These are phyloP conservation scores for Miichthys miiuy DNA, from an alignment of 2,797 vertebrate genomes.

Conservation along the genomic window DNA sequence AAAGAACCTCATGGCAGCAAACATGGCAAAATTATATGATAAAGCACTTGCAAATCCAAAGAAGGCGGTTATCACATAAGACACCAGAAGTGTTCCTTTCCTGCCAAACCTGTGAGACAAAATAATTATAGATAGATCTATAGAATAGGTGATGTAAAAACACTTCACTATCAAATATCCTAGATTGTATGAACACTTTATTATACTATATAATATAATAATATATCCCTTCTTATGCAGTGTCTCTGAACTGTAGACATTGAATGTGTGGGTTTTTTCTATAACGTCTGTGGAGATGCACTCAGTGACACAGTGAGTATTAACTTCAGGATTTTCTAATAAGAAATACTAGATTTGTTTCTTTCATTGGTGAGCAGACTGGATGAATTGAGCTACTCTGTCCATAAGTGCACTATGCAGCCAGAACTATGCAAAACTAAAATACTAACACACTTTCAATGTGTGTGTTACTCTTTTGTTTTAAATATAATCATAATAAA, in stretches of 20 bases:
- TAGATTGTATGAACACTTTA: background rate
- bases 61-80: slow-evolving; percentile 56
- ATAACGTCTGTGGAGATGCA: background rate
- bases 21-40: slow-evolving; percentile 70
- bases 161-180: background rate
- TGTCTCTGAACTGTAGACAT: background rate
- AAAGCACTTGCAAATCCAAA: slow-evolving; percentile 78
- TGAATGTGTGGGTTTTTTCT: background rate
- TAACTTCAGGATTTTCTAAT: background rate
- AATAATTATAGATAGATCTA: background rate
- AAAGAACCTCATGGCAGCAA: slow-evolving; percentile 78
- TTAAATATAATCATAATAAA: too few relatives aligned
- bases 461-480: too few relatives aligned
- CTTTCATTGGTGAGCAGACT: background rate
- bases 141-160: background rate
- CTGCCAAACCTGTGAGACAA: slow-evolving; percentile 77
- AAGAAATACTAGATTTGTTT: background rate
- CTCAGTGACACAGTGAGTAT: background rate
- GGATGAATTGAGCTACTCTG: too few relatives aligned
- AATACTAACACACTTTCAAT: too few relatives aligned
- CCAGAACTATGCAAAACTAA: too few relatives aligned
- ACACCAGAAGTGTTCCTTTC: slow-evolving; percentile 71
- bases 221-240: background rate
- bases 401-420: too few relatives aligned
- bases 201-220: background rate